Evolutionary conservation across 2,113 vertebrate genomes (phyloP).

Genomic region (Dolichotis patagonum): DNA sequence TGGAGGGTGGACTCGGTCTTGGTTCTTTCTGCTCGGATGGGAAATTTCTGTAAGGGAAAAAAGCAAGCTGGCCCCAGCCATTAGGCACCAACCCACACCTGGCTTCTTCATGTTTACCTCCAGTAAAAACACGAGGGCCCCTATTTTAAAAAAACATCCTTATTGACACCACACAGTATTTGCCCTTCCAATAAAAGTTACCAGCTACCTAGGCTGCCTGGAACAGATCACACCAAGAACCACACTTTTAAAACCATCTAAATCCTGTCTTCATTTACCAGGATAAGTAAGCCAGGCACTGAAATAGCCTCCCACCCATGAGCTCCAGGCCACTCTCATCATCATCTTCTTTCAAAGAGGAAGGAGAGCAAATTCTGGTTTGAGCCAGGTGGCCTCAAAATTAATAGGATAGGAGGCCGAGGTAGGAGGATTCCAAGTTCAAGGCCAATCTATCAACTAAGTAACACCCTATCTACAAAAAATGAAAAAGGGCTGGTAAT

Average conservation of each 20-base stretch:
- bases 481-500: not conserved
- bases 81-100: not conserved
- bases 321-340: not conserved
- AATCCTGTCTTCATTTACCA: not conserved
- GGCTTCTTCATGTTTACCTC: not conserved
- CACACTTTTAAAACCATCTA: not conserved
- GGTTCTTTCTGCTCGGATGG: not conserved
- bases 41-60: not conserved
- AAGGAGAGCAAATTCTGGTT: not conserved
- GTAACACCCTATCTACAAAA: not conserved
- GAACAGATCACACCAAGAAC: not conserved
- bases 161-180: not conserved
- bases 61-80: not conserved
- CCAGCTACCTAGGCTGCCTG: slow-evolving; percentile 17
- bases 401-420: not conserved
- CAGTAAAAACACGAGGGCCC: not conserved
- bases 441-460: not conserved
- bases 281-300: not conserved
- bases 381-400: not conserved
- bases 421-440: not conserved
- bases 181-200: slow-evolving; percentile 35
- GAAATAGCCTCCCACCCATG: not conserved
- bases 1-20: not conserved
- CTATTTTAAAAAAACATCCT: not conserved
- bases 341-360: not conserved